Evolutionary conservation across 2,113 vertebrate genomes (phyloP).

Genomic region (Patagioenas fasciata): DNA sequence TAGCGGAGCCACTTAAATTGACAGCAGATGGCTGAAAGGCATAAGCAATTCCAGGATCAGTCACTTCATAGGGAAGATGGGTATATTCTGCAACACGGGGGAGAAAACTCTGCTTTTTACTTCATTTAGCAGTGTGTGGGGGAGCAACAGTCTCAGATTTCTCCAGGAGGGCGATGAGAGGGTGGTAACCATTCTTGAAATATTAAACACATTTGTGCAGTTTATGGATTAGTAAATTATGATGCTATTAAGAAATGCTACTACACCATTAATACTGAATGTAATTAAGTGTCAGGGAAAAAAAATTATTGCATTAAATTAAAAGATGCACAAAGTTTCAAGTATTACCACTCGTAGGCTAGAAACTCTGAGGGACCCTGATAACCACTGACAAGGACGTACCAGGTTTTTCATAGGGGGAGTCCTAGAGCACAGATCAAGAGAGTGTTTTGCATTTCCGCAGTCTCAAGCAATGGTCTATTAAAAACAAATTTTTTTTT

Average conservation of each 20-base stretch:
- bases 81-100: not conserved
- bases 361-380: not conserved
- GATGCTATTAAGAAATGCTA: not conserved
- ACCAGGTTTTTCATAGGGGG: not conserved
- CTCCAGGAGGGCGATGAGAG: not conserved
- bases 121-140: not conserved
- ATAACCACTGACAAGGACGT: not conserved
- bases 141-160: not conserved
- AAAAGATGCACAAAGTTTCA: not conserved
- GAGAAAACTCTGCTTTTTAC: not conserved
- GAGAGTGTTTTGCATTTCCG: not conserved
- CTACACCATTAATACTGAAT: not conserved
- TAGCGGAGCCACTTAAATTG: slow-evolving; percentile 18
- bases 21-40: slow-evolving; percentile 46
- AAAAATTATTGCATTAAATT: slow-evolving; percentile 16
- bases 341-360: not conserved
- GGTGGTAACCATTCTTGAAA: not conserved
- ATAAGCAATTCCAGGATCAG: not conserved
- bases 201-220: not conserved
- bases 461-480: not conserved
- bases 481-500: not conserved
- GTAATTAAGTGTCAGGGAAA: not conserved
- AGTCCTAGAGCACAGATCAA: not conserved
- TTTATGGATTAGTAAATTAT: slow-evolving; percentile 11
- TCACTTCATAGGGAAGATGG: not conserved